Evolutionary conservation across 2,113 vertebrate genomes (phyloP).

Genomic region (Ophthalmolycus amberensis): DNA sequence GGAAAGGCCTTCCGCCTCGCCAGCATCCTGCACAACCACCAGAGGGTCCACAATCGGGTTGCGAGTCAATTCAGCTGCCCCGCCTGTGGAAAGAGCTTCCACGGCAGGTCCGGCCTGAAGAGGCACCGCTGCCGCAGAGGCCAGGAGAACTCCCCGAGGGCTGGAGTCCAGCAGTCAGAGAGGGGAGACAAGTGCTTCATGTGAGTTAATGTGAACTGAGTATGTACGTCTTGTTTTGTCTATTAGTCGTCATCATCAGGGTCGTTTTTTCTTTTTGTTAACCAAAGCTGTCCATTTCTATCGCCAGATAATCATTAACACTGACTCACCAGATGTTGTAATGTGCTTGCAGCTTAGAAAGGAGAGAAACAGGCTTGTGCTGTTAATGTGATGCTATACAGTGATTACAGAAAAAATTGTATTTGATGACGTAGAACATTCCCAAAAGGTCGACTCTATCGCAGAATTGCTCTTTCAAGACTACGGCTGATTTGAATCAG

Average conservation of each 20-base stretch:
- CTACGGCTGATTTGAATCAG: no score
- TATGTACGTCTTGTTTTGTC: slow-evolving; percentile 2
- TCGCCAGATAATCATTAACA: neutral
- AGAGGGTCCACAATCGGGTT: slow-evolving; percentile 80
- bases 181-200: slow-evolving; percentile 81
- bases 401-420: no score
- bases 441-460: no score
- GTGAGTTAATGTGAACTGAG: slow-evolving; percentile 72
- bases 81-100: slow-evolving; percentile 85
- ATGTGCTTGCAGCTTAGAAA: no score
- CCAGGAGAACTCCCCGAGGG: slow-evolving; percentile 45
- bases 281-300: neutral
- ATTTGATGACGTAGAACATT: no score
- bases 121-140: slow-evolving; percentile 80
- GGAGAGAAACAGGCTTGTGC: no score
- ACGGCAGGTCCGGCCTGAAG: slow-evolving; percentile 79
- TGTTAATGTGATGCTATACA: no score
- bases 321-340: no score
- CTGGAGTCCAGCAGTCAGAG: slow-evolving; percentile 64
- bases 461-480: no score
- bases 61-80: slow-evolving; percentile 83
- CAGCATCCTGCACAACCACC: slow-evolving; percentile 85
- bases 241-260: neutral
- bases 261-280: neutral
- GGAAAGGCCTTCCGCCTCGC: slow-evolving; percentile 86